Conservation (phyloP, 2,113 vertebrate genomes). For the Nerophis lumbriciformis region DNA sequence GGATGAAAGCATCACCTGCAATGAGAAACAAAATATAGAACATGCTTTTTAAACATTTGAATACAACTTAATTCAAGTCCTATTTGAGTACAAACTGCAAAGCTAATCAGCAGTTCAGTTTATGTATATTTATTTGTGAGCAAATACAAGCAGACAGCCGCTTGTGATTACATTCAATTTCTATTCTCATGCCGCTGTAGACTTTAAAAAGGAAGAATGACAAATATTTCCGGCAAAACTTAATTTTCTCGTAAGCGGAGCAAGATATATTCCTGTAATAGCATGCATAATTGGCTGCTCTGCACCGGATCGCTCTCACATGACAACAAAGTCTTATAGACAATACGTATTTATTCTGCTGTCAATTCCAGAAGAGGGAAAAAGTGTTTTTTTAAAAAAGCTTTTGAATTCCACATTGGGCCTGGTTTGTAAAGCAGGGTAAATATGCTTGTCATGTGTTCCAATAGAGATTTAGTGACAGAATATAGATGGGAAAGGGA, state of each 20-base stretch:
- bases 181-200: slow-evolving; percentile 57
- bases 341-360: slow-evolving; percentile 74
- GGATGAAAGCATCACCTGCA: slow-evolving; percentile 60
- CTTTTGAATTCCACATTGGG: slow-evolving; percentile 63
- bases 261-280: slow-evolving; percentile 78
- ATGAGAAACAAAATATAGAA: slow-evolving; percentile 28
- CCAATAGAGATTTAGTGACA: slow-evolving; percentile 62
- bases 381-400: slow-evolving; percentile 36
- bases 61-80: background rate
- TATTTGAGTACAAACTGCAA: slow-evolving; percentile 56
- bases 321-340: slow-evolving; percentile 75
- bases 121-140: slow-evolving; percentile 72
- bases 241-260: slow-evolving; percentile 76
- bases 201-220: slow-evolving; percentile 66
- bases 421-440: slow-evolving; percentile 60
- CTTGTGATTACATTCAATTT: slow-evolving; percentile 70
- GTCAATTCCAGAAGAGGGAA: slow-evolving; percentile 60
- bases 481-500: slow-evolving; percentile 50
- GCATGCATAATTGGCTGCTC: slow-evolving; percentile 70
- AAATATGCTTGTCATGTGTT: slow-evolving; percentile 69
- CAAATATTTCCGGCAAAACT: slow-evolving; percentile 72
- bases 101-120: slow-evolving; percentile 72
- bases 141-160: slow-evolving; percentile 61
- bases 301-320: slow-evolving; percentile 68
- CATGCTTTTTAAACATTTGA: slow-evolving; percentile 11